Percentiles rank a stretch among this genome's conserved stretches.
Evolutionary conservation across 2,113 vertebrate species (phyloP).

Genomic region (Promerops cafer): DNA sequence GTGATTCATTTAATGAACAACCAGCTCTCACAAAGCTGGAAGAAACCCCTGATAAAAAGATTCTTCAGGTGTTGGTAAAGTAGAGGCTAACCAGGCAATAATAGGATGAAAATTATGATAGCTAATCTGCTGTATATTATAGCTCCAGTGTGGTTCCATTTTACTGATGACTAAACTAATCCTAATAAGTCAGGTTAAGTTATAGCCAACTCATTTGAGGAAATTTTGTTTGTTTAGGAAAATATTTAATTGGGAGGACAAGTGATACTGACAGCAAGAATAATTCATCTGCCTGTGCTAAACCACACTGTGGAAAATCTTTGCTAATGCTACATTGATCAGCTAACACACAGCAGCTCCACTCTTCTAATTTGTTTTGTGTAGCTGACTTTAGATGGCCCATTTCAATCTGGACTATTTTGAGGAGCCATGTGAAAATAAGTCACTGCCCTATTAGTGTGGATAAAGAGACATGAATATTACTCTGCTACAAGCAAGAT

Average conservation of each 20-base stretch:
- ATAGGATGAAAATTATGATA: background rate
- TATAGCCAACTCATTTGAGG: background rate
- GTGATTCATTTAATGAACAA: background rate
- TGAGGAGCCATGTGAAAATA: constrained; percentile 5
- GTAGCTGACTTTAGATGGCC: constrained; percentile 8
- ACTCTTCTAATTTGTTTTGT: constrained; percentile 40
- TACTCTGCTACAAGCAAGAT: background rate
- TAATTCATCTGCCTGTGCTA: constrained; percentile 11
- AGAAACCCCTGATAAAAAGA: background rate
- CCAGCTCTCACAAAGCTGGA: background rate
- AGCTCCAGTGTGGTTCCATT: background rate
- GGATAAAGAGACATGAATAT: background rate
- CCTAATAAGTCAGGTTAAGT: background rate
- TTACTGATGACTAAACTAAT: constrained; percentile 9
- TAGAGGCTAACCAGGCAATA: background rate
- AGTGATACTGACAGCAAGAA: constrained; percentile 7
- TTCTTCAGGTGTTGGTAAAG: background rate
- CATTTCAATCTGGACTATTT: constrained; percentile 31
- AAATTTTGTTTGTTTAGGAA: constrained; percentile 44
- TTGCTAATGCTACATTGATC: constrained; percentile 34
- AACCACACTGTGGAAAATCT: constrained; percentile 30
- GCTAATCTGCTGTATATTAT: background rate
- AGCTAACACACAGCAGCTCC: background rate
- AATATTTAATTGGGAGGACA: background rate
- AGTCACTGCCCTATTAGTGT: background rate